These are phyloP conservation scores for Temnothorax nylanderi DNA, from an alignment of 1,140 invertebrate genomes.

Conservation along the genomic window DNA sequence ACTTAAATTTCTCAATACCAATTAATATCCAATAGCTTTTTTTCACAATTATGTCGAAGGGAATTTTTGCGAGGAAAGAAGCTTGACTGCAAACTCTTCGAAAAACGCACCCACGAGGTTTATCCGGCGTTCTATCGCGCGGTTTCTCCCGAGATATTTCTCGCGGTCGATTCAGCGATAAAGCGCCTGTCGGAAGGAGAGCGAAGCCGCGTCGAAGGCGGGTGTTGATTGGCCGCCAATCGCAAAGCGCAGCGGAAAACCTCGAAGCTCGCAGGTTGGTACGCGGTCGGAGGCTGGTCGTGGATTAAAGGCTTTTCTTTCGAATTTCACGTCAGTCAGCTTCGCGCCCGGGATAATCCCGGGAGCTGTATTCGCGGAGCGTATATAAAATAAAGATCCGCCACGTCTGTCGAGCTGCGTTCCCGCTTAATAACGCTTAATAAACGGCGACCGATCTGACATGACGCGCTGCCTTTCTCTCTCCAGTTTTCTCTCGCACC, in stretches of 20 bases:
- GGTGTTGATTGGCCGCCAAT: constrained; percentile 69
- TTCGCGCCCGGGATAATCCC: constrained; percentile 79
- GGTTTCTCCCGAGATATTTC: constrained; percentile 49
- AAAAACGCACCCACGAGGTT: constrained; percentile 35
- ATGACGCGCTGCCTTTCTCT: constrained; percentile 50
- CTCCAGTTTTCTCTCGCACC: neutral
- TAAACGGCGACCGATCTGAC: constrained; percentile 75
- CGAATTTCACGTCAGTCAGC: constrained; percentile 82
- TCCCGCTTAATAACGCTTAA: constrained; percentile 81
- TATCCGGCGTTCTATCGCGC: constrained; percentile 46
- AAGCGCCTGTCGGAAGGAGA: constrained; percentile 49
- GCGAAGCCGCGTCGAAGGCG: constrained; percentile 40
- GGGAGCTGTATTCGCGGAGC: constrained; percentile 77
- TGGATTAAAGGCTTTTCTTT: constrained; percentile 84
- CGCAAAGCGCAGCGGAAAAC: constrained; percentile 63
- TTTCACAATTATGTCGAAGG: constrained; percentile 19
- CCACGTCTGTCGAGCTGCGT: constrained; percentile 65
- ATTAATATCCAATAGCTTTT: neutral
- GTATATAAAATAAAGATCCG: constrained; percentile 82
- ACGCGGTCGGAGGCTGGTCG: constrained; percentile 56
- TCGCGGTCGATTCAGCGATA: constrained; percentile 25
- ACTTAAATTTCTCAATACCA: neutral
- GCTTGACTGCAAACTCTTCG: constrained; percentile 36
- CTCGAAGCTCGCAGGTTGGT: constrained; percentile 61
- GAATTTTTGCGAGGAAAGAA: neutral